phyloP scores from a whole-genome alignment of 2,888 invertebrate genomes.

The Omphaloscelis lunosa region DNA sequence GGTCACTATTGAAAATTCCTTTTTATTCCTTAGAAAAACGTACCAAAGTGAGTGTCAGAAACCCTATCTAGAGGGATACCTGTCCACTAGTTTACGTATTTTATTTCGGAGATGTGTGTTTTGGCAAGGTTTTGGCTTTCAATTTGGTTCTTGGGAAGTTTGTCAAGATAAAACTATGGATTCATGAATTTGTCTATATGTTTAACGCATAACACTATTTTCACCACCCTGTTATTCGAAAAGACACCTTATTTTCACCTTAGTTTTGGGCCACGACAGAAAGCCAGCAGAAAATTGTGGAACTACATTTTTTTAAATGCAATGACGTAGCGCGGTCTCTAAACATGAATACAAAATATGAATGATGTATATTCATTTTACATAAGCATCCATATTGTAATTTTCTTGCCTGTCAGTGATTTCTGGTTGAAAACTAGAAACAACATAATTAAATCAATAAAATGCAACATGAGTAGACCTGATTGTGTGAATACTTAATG shows the following conservation, averaged over 20 bases:
- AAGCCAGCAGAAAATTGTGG: too few species aligned
- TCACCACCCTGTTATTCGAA: neutral
- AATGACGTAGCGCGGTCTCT: neutral
- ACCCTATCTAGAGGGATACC: slow-evolving; percentile 48
- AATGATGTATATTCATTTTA: neutral
- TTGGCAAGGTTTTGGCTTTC: slow-evolving; percentile 40
- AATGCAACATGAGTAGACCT: slow-evolving; percentile 10
- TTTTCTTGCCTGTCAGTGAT: neutral
- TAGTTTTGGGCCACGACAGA: neutral
- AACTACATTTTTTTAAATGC: too few species aligned
- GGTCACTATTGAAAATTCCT: slow-evolving; percentile 69
- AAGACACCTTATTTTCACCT: neutral
- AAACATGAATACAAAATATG: neutral
- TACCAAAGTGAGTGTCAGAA: slow-evolving; percentile 49
- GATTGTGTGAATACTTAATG: slow-evolving; percentile 10
- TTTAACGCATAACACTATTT: neutral
- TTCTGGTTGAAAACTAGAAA: neutral
- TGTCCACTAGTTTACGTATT: slow-evolving; percentile 48
- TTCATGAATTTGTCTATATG: slow-evolving; percentile 15
- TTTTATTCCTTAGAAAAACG: slow-evolving; percentile 57
- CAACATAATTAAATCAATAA: slow-evolving; percentile 26
- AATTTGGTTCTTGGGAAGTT: slow-evolving; percentile 16
- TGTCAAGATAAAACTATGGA: slow-evolving; percentile 5
- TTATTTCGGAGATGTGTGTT: slow-evolving; percentile 30
- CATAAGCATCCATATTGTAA: neutral